Conservation (phyloP, 1,140 invertebrate genomes). For the Gonatopus flavifemur region DNA sequence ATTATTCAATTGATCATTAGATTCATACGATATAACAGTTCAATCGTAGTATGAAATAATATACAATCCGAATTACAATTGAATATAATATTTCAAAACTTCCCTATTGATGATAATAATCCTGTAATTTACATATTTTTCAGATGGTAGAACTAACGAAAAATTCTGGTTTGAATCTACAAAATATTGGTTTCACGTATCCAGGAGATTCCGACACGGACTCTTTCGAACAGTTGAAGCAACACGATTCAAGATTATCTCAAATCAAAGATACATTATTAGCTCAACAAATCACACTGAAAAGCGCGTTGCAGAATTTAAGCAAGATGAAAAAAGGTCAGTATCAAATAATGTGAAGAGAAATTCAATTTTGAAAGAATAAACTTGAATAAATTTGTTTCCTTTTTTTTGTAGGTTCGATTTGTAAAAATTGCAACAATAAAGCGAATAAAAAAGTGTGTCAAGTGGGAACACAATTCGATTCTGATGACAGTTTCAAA, state of each 20-base stretch:
- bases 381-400: neutral
- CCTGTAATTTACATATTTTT: constrained; percentile 21
- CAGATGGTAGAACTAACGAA: constrained; percentile 66
- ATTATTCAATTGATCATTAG: constrained; percentile 1
- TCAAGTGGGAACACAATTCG: constrained; percentile 46
- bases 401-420: constrained; percentile 29
- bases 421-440: constrained; percentile 40
- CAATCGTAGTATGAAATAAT: constrained; percentile 11
- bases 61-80: constrained; percentile 3
- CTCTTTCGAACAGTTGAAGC: constrained; percentile 66
- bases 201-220: constrained; percentile 64
- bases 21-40: neutral
- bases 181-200: constrained; percentile 69
- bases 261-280: constrained; percentile 65
- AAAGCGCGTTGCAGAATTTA: constrained; percentile 52
- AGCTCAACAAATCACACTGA: constrained; percentile 67
- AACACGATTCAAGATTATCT: constrained; percentile 66
- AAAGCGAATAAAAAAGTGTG: constrained; percentile 43
- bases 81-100: neutral
- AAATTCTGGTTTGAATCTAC: constrained; percentile 58
- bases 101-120: constrained; percentile 7
- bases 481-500: constrained; percentile 37
- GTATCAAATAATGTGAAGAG: too few species aligned
- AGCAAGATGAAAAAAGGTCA: constrained; percentile 46
- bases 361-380: constrained; percentile 6